A percentile compares a stretch with the other conserved stretches of the same genome.
Evolutionary conservation across 2,797 vertebrate species (phyloP).

Genomic region (Enteromius argenteus): DNA sequence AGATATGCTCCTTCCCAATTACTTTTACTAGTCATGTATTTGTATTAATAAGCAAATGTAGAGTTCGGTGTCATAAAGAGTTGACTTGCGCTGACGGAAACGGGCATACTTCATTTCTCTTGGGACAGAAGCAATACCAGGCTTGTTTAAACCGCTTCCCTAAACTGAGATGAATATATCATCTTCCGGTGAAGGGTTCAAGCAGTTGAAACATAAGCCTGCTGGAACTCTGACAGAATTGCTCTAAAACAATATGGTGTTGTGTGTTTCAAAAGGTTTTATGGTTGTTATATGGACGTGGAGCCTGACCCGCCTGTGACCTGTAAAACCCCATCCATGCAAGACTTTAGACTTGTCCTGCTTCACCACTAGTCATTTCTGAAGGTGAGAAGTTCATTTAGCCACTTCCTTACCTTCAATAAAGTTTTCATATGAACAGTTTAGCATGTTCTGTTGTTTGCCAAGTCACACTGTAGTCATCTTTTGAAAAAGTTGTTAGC

Average conservation of each 20-base stretch:
- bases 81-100: conserved; percentile 7
- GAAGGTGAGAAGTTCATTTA: conserved; percentile 15
- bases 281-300: neutral
- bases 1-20: conserved; percentile 13
- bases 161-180: conserved; percentile 44
- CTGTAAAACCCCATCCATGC: conserved; percentile 18
- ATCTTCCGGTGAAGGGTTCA: conserved; percentile 26
- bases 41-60: conserved; percentile 25
- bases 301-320: conserved; percentile 4
- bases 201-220: conserved; percentile 41
- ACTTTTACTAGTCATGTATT: conserved; percentile 34
- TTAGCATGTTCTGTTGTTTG: neutral
- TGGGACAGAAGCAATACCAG: conserved; percentile 15
- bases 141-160: conserved; percentile 34
- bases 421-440: neutral
- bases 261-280: conserved; percentile 10
- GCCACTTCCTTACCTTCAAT: neutral
- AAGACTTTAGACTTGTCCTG: conserved; percentile 7
- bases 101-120: conserved; percentile 42
- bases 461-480: neutral
- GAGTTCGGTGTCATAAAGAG: conserved; percentile 21
- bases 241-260: conserved; percentile 48
- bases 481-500: neutral
- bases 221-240: conserved; percentile 19
- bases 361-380: neutral